These are phyloP conservation scores for Myopa testacea DNA, from an alignment of 2,888 invertebrate genomes.

Conservation along the genomic window DNA sequence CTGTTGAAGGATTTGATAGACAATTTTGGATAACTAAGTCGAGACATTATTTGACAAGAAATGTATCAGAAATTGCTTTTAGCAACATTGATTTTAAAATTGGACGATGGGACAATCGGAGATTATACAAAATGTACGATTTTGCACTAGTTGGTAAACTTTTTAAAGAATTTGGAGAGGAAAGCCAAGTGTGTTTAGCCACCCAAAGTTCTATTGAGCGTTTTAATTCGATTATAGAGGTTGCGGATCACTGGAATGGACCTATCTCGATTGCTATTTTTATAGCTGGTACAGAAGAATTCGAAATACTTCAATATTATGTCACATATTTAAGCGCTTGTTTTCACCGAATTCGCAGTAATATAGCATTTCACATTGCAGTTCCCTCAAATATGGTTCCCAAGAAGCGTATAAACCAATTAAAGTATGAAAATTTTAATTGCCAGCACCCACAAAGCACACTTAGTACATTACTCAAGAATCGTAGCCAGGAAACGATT, in stretches of 20 bases:
- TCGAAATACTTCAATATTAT: conserved; percentile 79
- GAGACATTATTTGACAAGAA: background rate
- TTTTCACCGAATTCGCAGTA: conserved; percentile 77
- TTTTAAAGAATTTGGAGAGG: conserved; percentile 66
- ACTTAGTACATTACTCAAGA: conserved; percentile 72
- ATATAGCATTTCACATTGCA: conserved; percentile 81
- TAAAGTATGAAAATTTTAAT: conserved; percentile 66
- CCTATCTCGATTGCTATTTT: conserved; percentile 87
- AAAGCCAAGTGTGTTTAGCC: conserved; percentile 77
- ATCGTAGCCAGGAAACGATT: conserved; percentile 74
- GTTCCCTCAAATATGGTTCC: conserved; percentile 71
- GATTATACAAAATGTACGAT: conserved; percentile 80
- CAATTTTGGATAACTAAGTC: background rate
- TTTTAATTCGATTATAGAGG: conserved; percentile 80
- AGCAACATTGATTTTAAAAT: conserved; percentile 75
- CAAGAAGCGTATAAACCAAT: conserved; percentile 37
- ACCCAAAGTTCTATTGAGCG: conserved; percentile 89
- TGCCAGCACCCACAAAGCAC: conserved; percentile 79
- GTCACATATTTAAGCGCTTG: conserved; percentile 82
- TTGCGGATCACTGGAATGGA: conserved; percentile 86
- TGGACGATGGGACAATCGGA: conserved; percentile 81
- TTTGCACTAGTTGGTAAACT: conserved; percentile 77
- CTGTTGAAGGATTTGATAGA: conserved; percentile 5
- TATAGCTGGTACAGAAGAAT: conserved; percentile 82
- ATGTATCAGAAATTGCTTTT: conserved; percentile 64